Base-by-base conservation (phyloP, 1,140 invertebrate genomes). In the Sarcophaga bullata region DNA sequence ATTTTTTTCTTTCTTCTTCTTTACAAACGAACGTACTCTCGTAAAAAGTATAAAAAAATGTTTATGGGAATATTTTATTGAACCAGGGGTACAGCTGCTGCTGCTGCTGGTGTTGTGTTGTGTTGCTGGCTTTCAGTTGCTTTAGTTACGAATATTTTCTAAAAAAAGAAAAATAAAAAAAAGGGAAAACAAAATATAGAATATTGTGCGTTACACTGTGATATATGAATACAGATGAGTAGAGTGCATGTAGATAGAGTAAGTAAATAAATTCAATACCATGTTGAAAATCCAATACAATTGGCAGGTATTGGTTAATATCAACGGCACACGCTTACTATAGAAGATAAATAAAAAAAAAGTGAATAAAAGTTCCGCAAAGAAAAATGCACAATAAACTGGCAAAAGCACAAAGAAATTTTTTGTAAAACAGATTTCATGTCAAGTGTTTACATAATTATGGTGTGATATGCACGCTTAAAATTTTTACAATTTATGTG, bases 181-280 rank as follows among this genome's bases (percentile, higher is more conserved):
- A 37, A 37, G 1, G 25, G n/a, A n/a, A 37, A 37, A 68, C 19
- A 58, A 58, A 58, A 58, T 13, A 58, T 13, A 68, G 17, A 25
- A 68, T 68, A 25, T 7, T 68, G 17, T 68, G 62, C 62, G 62
- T 68, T 68, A 25, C 62, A 68, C 62, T 19, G 62, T 25, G 62
- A 58, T n/a, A 58, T 37, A 37, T 37, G 25, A 37, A 37, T 37
- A 37, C 25, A 37, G 4, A 37, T 37, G 4, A 2, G 25, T 37
- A 37, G 25, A 37, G 1, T 2, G 4, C 25, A 37, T 37, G 4
- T 37, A n/a, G n/a, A n/a, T 8, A 25, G 62, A 19, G 62, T 68
- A 19, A 17, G 13, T 50, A 50, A 50, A 50, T 58, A 58, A 58
- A 58, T 68, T n/a, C n/a, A 68, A 19, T 68, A 17, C 62, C 17